Evolutionary conservation across 2,113 vertebrate species (phyloP).

Genomic region (Dendrocopos noguchii): DNA sequence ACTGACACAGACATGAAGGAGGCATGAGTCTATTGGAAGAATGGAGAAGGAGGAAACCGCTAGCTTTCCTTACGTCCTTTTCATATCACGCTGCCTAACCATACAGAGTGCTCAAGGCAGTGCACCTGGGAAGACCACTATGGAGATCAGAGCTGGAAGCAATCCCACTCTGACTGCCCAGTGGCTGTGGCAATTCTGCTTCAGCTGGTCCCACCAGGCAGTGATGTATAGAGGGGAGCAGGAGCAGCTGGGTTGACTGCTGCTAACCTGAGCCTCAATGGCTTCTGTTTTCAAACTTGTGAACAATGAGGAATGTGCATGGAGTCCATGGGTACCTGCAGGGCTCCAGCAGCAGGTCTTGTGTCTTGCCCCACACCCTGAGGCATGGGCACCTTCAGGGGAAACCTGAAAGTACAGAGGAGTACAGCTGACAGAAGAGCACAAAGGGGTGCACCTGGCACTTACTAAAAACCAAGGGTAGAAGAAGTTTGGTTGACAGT

Average conservation of each 20-base stretch:
- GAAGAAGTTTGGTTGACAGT: neutral
- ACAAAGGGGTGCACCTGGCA: fast-evolving
- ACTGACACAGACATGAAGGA: neutral
- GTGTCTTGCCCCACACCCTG: neutral
- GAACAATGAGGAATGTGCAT: neutral
- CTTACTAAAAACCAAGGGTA: too few species aligned
- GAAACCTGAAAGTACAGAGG: neutral
- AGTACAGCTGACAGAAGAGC: neutral
- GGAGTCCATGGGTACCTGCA: fast-evolving
- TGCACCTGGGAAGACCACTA: neutral
- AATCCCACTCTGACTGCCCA: too few species aligned
- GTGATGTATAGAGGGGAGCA: fast-evolving
- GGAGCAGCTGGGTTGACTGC: neutral
- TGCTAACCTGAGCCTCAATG: neutral
- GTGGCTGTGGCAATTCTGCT: too few species aligned
- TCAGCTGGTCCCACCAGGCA: neutral
- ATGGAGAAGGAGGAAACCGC: neutral
- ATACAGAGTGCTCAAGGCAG: neutral
- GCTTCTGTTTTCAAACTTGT: neutral
- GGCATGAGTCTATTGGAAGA: neutral
- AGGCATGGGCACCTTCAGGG: neutral
- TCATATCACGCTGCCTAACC: neutral
- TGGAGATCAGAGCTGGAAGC: neutral
- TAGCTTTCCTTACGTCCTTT: neutral
- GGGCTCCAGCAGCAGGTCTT: neutral